Evolutionary conservation across 2,113 vertebrate species (phyloP), one percentile per base, ranked within the genome.

Genomic region (Lasiurus cinereus): DNA sequence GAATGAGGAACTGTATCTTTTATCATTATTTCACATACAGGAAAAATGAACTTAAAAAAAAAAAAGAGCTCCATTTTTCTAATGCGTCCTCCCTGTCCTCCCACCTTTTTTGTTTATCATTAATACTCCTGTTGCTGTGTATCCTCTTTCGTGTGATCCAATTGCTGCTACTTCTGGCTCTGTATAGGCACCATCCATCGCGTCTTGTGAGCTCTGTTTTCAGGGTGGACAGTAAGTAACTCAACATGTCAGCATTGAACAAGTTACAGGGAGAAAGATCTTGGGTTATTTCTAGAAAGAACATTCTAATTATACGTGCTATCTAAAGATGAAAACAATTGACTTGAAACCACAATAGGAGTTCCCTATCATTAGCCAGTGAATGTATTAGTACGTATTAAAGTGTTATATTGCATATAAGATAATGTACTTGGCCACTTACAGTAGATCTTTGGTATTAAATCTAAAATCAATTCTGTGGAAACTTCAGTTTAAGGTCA

Each of bases 401-500:
- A 72, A 88, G 46, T 92, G 21, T 80, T 87, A 10, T 19, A 72
- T 77, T 93, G 8, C n/a, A 27, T 80, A 12, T 77, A 74, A 92
- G 19, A 36, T 92, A 83, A 78, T 52, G 43, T 78, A 3, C 16
- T 27, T 67, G 39, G 36, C 59, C 48, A 48, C 24, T 79, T 59
- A 19, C 4, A 72, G 24, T 62, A 0, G 74, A 31, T 90, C 78
- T 92, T 85, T 72, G 36, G 46, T 85, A 76, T 21, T 62, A 62
- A 94, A n/a, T 92, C 50, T 85, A 15, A 72, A 64, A 56, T 92
- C 48, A 39, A 15, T 54, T 36, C 39, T 90, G 1, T 95, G 74
- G 85, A 92, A 33, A 70, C 21, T 91, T 77, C 33, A 70, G 13
- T 90, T 6, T 72, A 31, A 82, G 76, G 12, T 90, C 36, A 66